Conservation (phyloP, 1,140 invertebrate genomes). For the Battus philenor region DNA sequence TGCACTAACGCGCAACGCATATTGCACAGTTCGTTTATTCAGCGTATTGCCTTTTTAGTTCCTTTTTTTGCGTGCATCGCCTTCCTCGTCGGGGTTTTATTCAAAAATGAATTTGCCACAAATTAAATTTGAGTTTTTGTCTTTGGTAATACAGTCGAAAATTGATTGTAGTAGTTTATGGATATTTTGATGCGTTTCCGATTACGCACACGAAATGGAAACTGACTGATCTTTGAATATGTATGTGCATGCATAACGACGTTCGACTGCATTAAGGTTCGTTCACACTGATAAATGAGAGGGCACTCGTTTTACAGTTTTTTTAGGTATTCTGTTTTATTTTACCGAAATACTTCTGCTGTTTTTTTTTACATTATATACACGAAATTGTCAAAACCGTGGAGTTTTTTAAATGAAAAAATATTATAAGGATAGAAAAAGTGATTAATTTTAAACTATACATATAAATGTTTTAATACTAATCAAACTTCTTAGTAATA, state of each 20-base stretch:
- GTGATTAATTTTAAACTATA: no score
- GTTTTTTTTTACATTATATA: no score
- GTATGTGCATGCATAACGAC: constrained; percentile 50
- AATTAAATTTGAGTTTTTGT: constrained; percentile 17
- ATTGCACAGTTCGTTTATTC: constrained; percentile 35
- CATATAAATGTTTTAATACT: no score
- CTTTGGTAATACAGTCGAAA: constrained; percentile 30
- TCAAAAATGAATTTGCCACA: constrained; percentile 58
- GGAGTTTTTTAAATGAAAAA: no score
- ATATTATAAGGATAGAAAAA: no score
- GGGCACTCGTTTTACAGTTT: not conserved
- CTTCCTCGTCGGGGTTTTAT: constrained; percentile 60
- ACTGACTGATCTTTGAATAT: constrained; percentile 69
- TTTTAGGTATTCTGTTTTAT: no score
- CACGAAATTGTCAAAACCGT: no score
- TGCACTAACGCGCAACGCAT: constrained; percentile 47
- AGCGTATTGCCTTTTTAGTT: constrained; percentile 37
- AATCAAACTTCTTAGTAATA: no score
- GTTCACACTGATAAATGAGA: constrained; percentile 15
- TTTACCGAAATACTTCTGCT: no score
- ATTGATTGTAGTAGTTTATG: constrained; percentile 30
- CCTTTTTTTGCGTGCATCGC: constrained; percentile 41
- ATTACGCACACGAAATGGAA: constrained; percentile 69
- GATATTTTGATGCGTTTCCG: constrained; percentile 50
- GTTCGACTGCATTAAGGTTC: constrained; percentile 33